Evolutionary conservation across 1,140 invertebrate species (phyloP).

Genomic region (Brachionus manjavacas): DNA sequence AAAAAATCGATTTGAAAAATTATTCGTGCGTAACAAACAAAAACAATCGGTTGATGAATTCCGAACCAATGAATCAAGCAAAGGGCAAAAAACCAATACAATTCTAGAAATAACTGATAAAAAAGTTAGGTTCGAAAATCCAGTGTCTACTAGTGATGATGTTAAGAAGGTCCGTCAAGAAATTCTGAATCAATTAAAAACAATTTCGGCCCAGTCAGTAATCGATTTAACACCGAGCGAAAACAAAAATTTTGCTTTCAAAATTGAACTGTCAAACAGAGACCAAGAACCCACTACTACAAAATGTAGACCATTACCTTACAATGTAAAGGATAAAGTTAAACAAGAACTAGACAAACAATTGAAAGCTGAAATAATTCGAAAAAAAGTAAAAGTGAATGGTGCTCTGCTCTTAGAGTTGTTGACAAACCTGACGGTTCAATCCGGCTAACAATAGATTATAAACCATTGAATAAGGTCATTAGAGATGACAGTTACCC

Average conservation of each 20-base stretch:
- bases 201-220: constrained; percentile 2
- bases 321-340: neutral
- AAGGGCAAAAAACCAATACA: neutral
- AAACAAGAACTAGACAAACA: neutral
- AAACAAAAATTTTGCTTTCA: constrained; percentile 19
- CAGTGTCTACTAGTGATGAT: neutral
- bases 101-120: constrained; percentile 1
- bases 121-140: neutral
- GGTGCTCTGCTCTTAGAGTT: neutral
- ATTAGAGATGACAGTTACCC: neutral
- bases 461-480: neutral
- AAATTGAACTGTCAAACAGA: neutral
- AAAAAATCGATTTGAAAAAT: constrained; percentile 9
- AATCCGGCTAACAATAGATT: neutral
- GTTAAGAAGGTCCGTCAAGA: neutral
- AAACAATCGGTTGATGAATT: neutral
- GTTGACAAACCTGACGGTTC: neutral
- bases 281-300: neutral
- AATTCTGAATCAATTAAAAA: constrained; percentile 8
- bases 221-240: constrained; percentile 1
- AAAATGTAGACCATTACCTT: neutral
- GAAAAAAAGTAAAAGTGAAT: neutral
- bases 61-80: neutral
- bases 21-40: neutral
- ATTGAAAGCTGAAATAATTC: neutral